These are phyloP conservation scores for Drosophila mulleri DNA, from an alignment of 2,888 invertebrate genomes.

Conservation along the genomic window DNA sequence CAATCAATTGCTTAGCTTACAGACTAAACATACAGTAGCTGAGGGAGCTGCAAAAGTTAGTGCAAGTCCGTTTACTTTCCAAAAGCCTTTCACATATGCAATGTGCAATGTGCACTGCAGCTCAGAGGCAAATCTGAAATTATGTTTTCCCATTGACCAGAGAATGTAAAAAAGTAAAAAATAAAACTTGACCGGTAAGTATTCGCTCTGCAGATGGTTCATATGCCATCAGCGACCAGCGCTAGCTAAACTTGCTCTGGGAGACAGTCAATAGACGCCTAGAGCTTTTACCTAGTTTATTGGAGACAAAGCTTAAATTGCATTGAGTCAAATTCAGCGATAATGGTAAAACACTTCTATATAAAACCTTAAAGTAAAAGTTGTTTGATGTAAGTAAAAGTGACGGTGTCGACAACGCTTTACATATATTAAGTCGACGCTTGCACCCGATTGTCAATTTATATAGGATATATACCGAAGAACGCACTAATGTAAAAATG, in stretches of 20 bases:
- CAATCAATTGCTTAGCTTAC: background rate
- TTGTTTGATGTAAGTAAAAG: conserved; percentile 50
- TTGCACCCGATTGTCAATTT: background rate
- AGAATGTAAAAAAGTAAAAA: conserved; percentile 43
- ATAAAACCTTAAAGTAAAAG: conserved; percentile 62
- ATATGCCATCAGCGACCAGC: conserved; percentile 40
- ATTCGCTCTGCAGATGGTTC: conserved; percentile 49
- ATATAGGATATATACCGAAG: too few species aligned
- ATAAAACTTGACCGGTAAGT: conserved; percentile 54
- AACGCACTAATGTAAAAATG: too few species aligned
- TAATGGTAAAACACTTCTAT: conserved; percentile 62
- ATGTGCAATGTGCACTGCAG: conserved; percentile 15
- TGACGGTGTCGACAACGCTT: conserved; percentile 65
- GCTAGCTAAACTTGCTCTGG: conserved; percentile 42
- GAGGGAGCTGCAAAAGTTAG: conserved; percentile 21
- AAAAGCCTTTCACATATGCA: conserved; percentile 48
- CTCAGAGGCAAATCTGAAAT: conserved; percentile 51
- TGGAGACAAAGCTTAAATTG: conserved; percentile 68
- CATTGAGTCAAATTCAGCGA: conserved; percentile 45
- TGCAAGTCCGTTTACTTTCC: conserved; percentile 38
- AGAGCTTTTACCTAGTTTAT: conserved; percentile 37
- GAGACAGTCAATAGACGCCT: conserved; percentile 30
- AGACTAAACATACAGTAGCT: conserved; percentile 3
- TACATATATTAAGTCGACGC: conserved; percentile 47
- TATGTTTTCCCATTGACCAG: conserved; percentile 34